Evolutionary conservation across 2,888 invertebrate species (phyloP), one percentile per base, ranked within the genome.

Genomic region (Tenthredo amoena): DNA sequence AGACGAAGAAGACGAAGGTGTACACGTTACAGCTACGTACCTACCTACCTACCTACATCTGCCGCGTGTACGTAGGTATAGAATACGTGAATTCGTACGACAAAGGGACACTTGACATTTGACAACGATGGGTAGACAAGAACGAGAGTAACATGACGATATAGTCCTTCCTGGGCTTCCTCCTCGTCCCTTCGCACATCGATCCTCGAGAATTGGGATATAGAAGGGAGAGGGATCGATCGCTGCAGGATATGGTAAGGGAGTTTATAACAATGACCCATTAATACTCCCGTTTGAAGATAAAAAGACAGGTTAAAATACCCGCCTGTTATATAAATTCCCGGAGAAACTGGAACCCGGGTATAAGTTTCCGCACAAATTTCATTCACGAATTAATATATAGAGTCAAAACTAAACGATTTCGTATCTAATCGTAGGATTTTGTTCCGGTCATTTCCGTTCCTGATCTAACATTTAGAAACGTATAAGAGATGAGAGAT

Each of bases 231-330:
- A 3, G 12, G 15, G 12, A 47, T 47, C 47, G 47, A 12, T 47
- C 2, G 12, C 6, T 55, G 55, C n/a, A 7, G n/a, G 4, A 47
- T 18, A n/a, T n/a, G n/a, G 1, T 7, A 55, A 55, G 55, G 55
- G n/a, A n/a, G 55, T 55, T 55, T 55, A 55, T 55, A 55, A 55
- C 55, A 55, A 55, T 55, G 55, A 55, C 55, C 55, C n/a, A 55
- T 55, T 55, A n/a, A n/a, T n/a, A 50, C 50, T 50, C 50, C 50
- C 50, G 55, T 55, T 55, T 55, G 0, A n/a, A 55, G 55, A 18
- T 55, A 55, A 55, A 6, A 47, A 15, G 15, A 1, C 47, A 47
- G 12, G 12, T 15, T 12, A 47, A 15, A 6, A 5, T 47, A 47
- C 12, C 47, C 4, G 12, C 50, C 4, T 50, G 18, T 50, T 0